Evolutionary conservation across 1,140 invertebrate species (phyloP), one percentile per base, ranked within the genome.

Genomic region (Branchinecta lindahli): DNA sequence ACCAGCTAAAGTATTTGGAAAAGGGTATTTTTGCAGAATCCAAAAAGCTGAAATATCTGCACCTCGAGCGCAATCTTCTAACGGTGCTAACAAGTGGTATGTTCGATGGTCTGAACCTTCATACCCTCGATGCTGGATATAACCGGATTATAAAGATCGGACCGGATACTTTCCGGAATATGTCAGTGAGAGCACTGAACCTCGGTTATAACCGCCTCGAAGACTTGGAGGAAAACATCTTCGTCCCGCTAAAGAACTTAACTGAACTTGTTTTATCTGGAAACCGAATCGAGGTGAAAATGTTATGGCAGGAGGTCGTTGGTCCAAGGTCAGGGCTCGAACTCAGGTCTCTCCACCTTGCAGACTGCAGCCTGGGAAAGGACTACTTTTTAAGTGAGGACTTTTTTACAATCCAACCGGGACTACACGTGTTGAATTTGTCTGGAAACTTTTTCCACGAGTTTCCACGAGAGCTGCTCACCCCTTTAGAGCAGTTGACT

Each of bases 31-130:
- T 89, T 74, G 82, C 82, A 70, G 85, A 86, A 75, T 80, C 89
- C 70, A 75, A 73, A 12, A 74, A 77, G 44, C 78, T 92, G 52
- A 84, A 83, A 74, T 83, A 82, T 73, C 80, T 92, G 66, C 80
- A 82, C 74, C 79, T 91, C 72, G 87, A 90, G 74, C 87, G 88
- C 45, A 92, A 91, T 80, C 84, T 87, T 75, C 78, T 91, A 67
- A 86, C 87, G 5, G 86, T 88, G 7, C 69, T 75, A 33, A 71
- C 72, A 10, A n/a, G 70, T 21, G 66, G 66, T 10, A 68, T 69
- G 18, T 69, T 72, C 18, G 9, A 66, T 68, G 44, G 74, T 72
- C 10, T 71, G 72, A 8, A 76, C n/a, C 73, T 84, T 0, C 74
- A 77, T 44, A 77, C 80, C 46, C 77, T 89, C 33, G 80, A 80